These are phyloP conservation scores for Martes martes DNA, from an alignment of 2,113 vertebrate genomes.

Conservation along the genomic window DNA sequence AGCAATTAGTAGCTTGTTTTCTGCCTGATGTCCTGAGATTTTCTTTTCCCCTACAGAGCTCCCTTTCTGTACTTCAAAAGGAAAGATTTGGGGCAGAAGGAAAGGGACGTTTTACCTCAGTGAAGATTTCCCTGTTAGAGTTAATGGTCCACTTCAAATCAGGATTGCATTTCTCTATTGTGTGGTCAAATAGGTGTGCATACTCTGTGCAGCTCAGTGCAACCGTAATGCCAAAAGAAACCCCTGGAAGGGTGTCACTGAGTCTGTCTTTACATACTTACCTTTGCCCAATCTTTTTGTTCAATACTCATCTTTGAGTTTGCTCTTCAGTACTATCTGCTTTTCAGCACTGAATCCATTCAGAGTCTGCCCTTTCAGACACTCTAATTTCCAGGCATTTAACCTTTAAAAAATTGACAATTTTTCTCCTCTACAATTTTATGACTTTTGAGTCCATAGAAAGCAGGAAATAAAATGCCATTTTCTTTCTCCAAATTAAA, in stretches of 20 bases:
- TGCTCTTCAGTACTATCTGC: not conserved
- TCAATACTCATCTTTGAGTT: not conserved
- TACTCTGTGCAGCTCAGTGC: not conserved
- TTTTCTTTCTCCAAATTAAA: conserved; percentile 69
- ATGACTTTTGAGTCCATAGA: conserved; percentile 64
- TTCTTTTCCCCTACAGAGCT: not conserved
- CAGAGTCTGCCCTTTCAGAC: conserved; percentile 56
- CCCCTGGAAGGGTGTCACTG: not conserved
- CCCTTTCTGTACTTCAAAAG: not conserved
- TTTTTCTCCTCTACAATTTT: conserved; percentile 73
- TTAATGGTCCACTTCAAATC: not conserved
- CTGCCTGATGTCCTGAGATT: not conserved
- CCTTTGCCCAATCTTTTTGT: not conserved
- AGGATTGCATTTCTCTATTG: not conserved
- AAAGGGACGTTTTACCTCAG: not conserved
- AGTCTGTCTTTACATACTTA: not conserved
- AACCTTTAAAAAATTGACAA: conserved; percentile 78
- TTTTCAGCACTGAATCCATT: conserved; percentile 23
- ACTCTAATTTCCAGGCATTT: conserved; percentile 65
- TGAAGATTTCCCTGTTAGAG: not conserved
- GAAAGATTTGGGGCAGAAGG: not conserved
- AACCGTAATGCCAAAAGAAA: not conserved
- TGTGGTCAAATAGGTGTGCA: not conserved
- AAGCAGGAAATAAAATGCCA: conserved; percentile 69
- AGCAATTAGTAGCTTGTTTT: not conserved